These are phyloP conservation scores for Girardinus metallicus DNA, from an alignment of 2,797 vertebrate species.

Conservation along the genomic window DNA sequence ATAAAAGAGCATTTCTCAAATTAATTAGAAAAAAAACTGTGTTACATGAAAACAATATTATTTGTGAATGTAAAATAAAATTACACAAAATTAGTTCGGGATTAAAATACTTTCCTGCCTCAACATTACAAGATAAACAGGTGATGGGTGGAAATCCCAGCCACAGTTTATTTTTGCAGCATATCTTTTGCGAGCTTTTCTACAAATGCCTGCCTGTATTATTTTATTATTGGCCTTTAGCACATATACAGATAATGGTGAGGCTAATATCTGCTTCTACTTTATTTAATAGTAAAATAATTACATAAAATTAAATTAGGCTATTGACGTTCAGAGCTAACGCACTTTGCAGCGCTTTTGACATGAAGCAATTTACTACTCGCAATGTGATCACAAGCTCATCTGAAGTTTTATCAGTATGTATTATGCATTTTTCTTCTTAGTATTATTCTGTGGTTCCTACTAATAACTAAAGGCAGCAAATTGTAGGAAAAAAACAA, in stretches of 20 bases:
- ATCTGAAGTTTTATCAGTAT: neutral
- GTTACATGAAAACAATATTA: neutral
- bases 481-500: neutral
- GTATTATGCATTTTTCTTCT: neutral
- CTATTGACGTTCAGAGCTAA: neutral
- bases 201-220: neutral
- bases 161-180: neutral
- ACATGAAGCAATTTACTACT: neutral
- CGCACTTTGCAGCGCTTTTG: neutral
- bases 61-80: neutral
- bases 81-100: slow-evolving; percentile 3
- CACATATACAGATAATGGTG: neutral
- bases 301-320: neutral
- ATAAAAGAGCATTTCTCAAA: slow-evolving; percentile 5
- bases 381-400: neutral
- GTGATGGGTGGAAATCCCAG: neutral
- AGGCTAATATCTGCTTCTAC: neutral
- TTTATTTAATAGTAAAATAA: neutral
- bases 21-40: slow-evolving; percentile 3
- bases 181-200: neutral
- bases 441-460: neutral
- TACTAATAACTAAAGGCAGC: neutral
- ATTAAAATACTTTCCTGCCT: neutral
- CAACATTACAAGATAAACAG: neutral
- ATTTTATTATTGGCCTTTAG: neutral